Evolutionary conservation across 1,140 invertebrate genomes (phyloP).

Genomic region (Calephelis virginiensis): DNA sequence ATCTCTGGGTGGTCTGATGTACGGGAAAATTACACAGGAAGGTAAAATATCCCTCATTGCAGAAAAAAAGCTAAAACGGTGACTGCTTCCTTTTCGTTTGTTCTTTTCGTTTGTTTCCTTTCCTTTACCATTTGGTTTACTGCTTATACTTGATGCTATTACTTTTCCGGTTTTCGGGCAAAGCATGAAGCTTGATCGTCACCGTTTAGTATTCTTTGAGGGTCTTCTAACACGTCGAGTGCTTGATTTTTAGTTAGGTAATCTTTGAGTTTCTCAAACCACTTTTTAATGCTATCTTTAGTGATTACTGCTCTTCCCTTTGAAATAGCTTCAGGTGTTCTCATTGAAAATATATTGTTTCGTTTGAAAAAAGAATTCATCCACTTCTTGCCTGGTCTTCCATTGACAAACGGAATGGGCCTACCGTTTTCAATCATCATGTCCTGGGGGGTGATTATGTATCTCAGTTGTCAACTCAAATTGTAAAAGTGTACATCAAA

Average conservation of each 20-base stretch:
- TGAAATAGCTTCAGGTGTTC: neutral
- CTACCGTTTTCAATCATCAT: neutral
- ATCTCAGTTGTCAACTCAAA: too few relatives aligned
- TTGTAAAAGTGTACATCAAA: too few relatives aligned
- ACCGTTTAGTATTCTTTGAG: conserved; percentile 19
- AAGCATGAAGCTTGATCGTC: conserved; percentile 16
- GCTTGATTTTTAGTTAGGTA: neutral
- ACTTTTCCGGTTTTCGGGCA: conserved; percentile 22
- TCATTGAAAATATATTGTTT: too few relatives aligned
- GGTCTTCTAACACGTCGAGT: neutral
- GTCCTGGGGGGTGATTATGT: too few relatives aligned
- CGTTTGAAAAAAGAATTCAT: neutral
- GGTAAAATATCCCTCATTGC: too few relatives aligned
- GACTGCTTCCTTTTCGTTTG: neutral
- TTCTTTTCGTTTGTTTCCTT: too few relatives aligned
- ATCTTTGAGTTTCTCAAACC: neutral
- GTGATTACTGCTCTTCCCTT: neutral
- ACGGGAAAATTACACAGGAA: too few relatives aligned
- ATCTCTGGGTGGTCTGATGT: too few relatives aligned
- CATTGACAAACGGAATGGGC: neutral
- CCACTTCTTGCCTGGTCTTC: neutral
- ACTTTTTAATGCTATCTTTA: neutral
- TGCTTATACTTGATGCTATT: conserved; percentile 1
- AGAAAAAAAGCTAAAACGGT: too few relatives aligned
- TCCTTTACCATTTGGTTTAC: too few relatives aligned